Conservation (phyloP, 2,888 invertebrate species). For the Machimus atricapillus region DNA sequence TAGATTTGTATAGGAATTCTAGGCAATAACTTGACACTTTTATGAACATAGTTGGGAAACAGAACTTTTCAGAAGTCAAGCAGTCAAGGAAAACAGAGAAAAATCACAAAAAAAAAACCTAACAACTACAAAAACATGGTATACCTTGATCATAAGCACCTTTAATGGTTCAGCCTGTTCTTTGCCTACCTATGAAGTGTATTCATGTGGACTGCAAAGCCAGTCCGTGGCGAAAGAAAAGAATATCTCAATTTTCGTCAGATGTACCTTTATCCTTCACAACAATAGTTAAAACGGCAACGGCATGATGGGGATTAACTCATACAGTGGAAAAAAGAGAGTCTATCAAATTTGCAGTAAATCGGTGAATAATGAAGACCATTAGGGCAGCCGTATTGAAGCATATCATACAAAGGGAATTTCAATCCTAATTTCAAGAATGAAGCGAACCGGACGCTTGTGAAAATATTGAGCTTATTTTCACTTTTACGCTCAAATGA, state of each 20-base stretch:
- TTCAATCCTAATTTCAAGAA: not conserved
- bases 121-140: not conserved
- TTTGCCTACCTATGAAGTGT: not conserved
- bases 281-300: not conserved
- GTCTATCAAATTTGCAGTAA: not conserved
- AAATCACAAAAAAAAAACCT: not conserved
- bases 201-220: not conserved
- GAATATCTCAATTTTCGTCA: not conserved
- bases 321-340: not conserved
- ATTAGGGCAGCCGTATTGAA: not conserved
- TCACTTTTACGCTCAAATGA: not conserved
- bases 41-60: not conserved
- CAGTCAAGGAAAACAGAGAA: not conserved
- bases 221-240: not conserved
- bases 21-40: not conserved
- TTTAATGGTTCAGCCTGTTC: not conserved
- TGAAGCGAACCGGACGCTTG: not conserved
- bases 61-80: not conserved
- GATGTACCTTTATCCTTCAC: not conserved
- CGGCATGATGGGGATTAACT: not conserved
- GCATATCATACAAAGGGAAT: not conserved
- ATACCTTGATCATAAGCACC: not conserved
- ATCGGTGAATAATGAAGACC: not conserved
- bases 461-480: not conserved
- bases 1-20: not conserved